Base-by-base conservation (phyloP, 2,888 invertebrate species). In the Andrena dorsata region DNA sequence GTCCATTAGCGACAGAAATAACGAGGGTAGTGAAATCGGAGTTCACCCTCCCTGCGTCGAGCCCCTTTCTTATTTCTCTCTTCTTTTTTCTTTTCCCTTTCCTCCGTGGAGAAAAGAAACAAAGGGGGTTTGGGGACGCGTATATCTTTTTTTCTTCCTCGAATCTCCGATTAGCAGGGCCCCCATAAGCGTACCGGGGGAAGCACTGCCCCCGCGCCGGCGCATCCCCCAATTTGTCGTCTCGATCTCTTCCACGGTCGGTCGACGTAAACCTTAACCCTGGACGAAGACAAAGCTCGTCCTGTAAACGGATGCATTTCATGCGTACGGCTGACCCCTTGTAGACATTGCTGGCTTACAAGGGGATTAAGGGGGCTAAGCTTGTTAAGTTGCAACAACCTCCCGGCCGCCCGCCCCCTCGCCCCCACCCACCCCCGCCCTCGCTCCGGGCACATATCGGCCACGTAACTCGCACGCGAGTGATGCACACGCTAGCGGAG, bases 341-440 rank as follows among this genome's bases (percentile, higher is more conserved):
- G 94, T 94, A 94, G 93, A 94, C 94, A 93, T 93, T 92, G 91
- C 90, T 89, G 91, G 93, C 93, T 94, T 94, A 94, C 93, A 93
- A 94, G 92, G 90, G 92, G 93, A 93, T 93, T 93, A 93, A 91
- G 92, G 91, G 90, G 88, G 91, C 91, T 93, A 93, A 94, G 93
- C 93, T 93, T 94, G 93, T 94, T 93, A 94, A 93, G 93, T 94
- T 93, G 93, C 93, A 92, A 90, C 92, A 91, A 92, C 91, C 91
- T 89, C 83, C 85, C 85, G 80, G 75, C 79, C 72, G 91, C 90
- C 90, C 89, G 82, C 83, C 85, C 78, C 76, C 73, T 70, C n/a
- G 65, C 75, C 47, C 68, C 53, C 63, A 61, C 58, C 41, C 56
- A 49, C 56, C 61, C 60, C 41, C 23, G 20, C 69, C 23, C 10